Percentiles rank a stretch among this genome's conserved stretches.
Conservation (phyloP, 2,888 invertebrate genomes). For the Cephus sareptanus region DNA sequence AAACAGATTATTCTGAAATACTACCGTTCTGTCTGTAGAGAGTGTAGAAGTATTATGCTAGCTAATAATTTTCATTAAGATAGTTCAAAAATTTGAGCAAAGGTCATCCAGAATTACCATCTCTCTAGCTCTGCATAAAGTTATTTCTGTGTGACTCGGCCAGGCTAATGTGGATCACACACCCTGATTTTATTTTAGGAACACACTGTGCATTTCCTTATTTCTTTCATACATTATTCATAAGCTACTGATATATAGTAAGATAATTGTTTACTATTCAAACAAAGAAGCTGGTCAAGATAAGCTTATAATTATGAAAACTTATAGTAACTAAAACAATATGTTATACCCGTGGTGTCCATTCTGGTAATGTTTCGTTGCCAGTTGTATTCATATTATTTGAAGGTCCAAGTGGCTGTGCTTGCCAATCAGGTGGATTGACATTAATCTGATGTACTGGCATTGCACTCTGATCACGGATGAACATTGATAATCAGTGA, state of each 20-base stretch:
- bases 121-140: slow-evolving; percentile 23
- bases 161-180: slow-evolving; percentile 35
- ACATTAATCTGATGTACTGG: slow-evolving; percentile 62
- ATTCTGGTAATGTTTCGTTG: slow-evolving; percentile 53
- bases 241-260: slow-evolving; percentile 8
- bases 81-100: neutral
- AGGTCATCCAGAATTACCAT: slow-evolving; percentile 5
- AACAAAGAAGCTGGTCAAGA: neutral
- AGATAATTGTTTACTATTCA: neutral
- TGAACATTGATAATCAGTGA: slow-evolving; percentile 17
- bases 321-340: neutral
- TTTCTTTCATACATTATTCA: neutral
- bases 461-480: slow-evolving; percentile 45
- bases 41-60: neutral
- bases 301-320: neutral
- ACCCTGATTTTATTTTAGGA: slow-evolving; percentile 40
- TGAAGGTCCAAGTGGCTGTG: slow-evolving; percentile 48
- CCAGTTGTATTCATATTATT: slow-evolving; percentile 48
- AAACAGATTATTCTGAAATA: slow-evolving; percentile 5
- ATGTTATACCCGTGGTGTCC: slow-evolving; percentile 50
- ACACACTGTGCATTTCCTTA: slow-evolving; percentile 7
- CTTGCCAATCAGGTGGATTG: slow-evolving; percentile 61
- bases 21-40: neutral
- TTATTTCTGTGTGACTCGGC: slow-evolving; percentile 41
- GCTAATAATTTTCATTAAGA: neutral